Percentiles rank a stretch among this genome's conserved stretches.
phyloP scores from a whole-genome alignment of 2,888 invertebrate species.

The Thysanoteuthis rhombus region DNA sequence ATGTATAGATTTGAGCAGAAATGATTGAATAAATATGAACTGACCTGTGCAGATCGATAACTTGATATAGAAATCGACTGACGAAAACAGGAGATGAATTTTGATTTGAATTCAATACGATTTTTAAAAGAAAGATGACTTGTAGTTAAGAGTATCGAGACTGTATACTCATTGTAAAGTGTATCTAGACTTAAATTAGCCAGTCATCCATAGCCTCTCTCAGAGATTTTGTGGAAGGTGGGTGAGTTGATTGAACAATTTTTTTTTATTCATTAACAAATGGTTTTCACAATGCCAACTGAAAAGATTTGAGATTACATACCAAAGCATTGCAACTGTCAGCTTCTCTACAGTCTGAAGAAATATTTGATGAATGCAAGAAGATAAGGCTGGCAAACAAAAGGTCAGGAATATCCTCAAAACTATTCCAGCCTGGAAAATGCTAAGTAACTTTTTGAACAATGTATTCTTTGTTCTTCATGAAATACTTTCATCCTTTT shows the following conservation, averaged over 20 bases:
- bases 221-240: neutral
- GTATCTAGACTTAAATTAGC: neutral
- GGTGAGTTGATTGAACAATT: neutral
- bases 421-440: neutral
- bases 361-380: neutral
- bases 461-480: too few species aligned
- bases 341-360: neutral
- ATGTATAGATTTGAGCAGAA: neutral
- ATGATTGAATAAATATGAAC: neutral
- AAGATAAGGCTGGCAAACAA: neutral
- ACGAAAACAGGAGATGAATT: neutral
- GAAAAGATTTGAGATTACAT: neutral
- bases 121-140: neutral
- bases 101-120: neutral
- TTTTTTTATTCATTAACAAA: neutral
- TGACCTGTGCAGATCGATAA: neutral
- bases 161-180: neutral
- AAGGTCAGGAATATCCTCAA: neutral
- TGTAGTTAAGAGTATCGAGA: neutral
- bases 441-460: too few species aligned
- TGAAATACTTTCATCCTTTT: too few species aligned
- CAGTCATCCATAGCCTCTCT: neutral
- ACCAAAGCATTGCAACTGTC: neutral
- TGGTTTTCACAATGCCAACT: neutral
- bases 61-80: neutral